Evolutionary conservation across 2,113 vertebrate species (phyloP), one percentile per base, ranked within the genome.

Genomic region (Coptodon rendalli): DNA sequence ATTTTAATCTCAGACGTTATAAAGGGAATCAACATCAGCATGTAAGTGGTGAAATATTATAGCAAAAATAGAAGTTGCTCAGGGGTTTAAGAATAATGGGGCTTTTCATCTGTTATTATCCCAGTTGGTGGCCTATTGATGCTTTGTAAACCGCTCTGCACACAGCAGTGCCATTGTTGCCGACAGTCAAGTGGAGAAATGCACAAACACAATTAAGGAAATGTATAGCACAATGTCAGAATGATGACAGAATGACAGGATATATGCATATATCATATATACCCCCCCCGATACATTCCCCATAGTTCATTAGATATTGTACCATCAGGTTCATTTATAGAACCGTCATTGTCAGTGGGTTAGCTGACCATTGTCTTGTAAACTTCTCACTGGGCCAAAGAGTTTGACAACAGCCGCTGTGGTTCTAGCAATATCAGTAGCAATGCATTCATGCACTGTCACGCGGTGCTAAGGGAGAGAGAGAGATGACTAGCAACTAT

Each of bases 51-150:
- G 78, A 89, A 91, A 86, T 82, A 84, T 84, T 68, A 73, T 79
- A 40, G 52, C 61, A 86, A 82, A 91, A 88, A 92, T 63, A 90
- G 85, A 86, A 87, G 59, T 48, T 66, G 80, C 89, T 86, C 38
- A 34, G 73, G 79, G 73, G 31, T 80, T 87, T 76, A 68, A 79
- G 90, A 84, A 88, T 83, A 83, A 90, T 82, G 40, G 82, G 63
- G 76, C 57, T 89, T 91, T 90, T 76, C 81, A 81, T 93, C 87
- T 43, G 31, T 92, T 93, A 91, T 93, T 91, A 90, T 92, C 93
- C 29, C 90, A 84, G 91, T 12, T 87, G 94, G 93, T 81, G 89
- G 88, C 81, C 82, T 83, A 90, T 88, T 93, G 91, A 91, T 82
- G 90, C 90, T 91, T 83, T 86, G 84, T 85, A 78, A 89, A 88